phyloP scores from a whole-genome alignment of 2,888 invertebrate genomes.

The Trachelus stipa region DNA sequence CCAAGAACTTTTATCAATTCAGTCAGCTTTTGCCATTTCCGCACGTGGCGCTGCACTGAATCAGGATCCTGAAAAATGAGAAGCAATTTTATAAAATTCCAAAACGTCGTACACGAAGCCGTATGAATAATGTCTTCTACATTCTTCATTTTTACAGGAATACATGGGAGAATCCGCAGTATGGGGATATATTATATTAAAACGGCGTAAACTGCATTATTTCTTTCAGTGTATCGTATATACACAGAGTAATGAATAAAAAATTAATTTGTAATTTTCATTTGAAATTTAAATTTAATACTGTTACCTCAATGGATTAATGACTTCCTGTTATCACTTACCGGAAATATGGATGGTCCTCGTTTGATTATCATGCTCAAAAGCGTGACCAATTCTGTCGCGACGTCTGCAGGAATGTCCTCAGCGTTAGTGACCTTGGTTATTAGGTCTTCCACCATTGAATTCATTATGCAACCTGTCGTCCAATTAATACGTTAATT shows the following conservation, averaged over 20 bases:
- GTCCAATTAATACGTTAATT: conserved; percentile 12
- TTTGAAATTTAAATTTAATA: background rate
- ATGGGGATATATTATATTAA: background rate
- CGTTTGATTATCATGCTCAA: conserved; percentile 79
- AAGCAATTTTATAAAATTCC: conserved; percentile 13
- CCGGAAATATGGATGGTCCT: conserved; percentile 80
- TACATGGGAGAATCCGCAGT: background rate
- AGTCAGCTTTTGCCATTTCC: conserved; percentile 82
- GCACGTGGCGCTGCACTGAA: conserved; percentile 74
- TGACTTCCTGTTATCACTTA: conserved; percentile 52
- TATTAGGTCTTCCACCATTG: conserved; percentile 77
- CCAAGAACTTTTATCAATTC: conserved; percentile 86
- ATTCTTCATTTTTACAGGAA: background rate
- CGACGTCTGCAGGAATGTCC: conserved; percentile 89
- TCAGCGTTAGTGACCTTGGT: conserved; percentile 77
- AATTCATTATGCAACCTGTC: conserved; percentile 75
- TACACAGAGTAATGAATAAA: background rate
- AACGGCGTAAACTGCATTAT: background rate
- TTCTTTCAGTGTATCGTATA: background rate
- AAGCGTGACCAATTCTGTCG: conserved; percentile 82
- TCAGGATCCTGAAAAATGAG: conserved; percentile 70
- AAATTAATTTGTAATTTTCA: background rate
- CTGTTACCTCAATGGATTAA: no score
- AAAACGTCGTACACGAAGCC: conserved; percentile 4
- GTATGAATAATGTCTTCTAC: background rate